Evolutionary conservation across 2,888 invertebrate species (phyloP), one percentile per base, ranked within the genome.

Genomic region (Caenorhabditis drosophilae): DNA sequence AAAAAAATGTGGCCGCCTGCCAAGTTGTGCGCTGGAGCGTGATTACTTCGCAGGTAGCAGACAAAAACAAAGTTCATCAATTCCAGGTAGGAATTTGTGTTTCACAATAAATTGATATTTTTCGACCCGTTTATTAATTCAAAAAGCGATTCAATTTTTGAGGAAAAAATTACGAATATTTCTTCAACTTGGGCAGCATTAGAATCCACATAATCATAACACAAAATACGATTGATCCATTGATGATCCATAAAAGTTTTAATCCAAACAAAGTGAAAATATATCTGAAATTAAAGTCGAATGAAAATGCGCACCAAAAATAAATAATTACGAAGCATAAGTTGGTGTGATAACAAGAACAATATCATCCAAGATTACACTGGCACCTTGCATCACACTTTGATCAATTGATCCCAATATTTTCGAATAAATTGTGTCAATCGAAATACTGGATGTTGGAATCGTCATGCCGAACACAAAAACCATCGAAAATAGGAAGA

Each of bases 401-500:
- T 67, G 67, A 56, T 69, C 64, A 25, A 69, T 64, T 11, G 54
- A 53, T 31, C 68, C 68, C 15, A 69, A 40, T 27, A 69, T 53
- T 31, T 64, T 69, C 20, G 63, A 60, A 41, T 69, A 69, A 51
- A 64, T 64, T 1, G 68, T 64, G 31, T 69, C 68, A 12, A 69
- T 18, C 7, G 60, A 55, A 25, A 69, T 61, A 23, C 27, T 36
- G 4, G 60, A 51, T 0, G 56, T 44, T 25, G 68, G 68, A 48
- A 69, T 59, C 1, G 60, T 60, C 50, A 63, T 55, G 16, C 68
- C 64, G 25, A 60, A 58, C 11, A 69, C 60, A 12, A 59, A 55
- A 12, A 80, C 63, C 48, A 77, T 45, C 7, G 64, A 67, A 12
- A 50, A 66, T 9, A 75, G 35, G 42, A 74, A 78, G 15, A 78